Conservation (phyloP, 2,113 vertebrate species). For the Aphyosemion australe region DNA sequence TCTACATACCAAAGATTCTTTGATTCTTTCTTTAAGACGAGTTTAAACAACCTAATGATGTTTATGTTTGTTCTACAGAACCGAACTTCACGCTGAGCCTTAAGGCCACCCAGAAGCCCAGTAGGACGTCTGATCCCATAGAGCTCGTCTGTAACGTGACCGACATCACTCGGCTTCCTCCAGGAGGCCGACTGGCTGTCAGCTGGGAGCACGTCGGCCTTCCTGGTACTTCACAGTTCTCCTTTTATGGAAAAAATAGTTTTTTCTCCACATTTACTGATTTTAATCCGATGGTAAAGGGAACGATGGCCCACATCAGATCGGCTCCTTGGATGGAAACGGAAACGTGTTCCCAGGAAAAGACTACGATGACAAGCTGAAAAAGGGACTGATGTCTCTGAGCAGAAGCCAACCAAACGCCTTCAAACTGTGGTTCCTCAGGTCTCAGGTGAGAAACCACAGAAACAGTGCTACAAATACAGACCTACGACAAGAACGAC, state of each 20-base stretch:
- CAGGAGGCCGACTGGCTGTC: slow-evolving; percentile 76
- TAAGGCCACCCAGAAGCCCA: slow-evolving; percentile 75
- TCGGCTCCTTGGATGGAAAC: slow-evolving; percentile 83
- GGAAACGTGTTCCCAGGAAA: slow-evolving; percentile 81
- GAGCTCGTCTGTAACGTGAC: slow-evolving; percentile 85
- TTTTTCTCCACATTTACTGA: too few species aligned
- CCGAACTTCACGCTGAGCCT: slow-evolving; percentile 82
- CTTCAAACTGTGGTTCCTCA: slow-evolving; percentile 88
- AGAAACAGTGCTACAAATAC: too few species aligned
- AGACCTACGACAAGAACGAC: background rate
- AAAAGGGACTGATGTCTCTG: slow-evolving; percentile 82
- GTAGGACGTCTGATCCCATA: slow-evolving; percentile 83
- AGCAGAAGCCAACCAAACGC: slow-evolving; percentile 77
- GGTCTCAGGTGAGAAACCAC: slow-evolving; percentile 70
- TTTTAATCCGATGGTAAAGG: background rate
- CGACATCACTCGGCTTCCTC: slow-evolving; percentile 64
- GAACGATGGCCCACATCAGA: slow-evolving; percentile 42
- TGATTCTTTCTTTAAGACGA: background rate
- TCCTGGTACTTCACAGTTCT: slow-evolving; percentile 31
- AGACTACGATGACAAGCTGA: slow-evolving; percentile 77
- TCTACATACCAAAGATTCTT: too few species aligned
- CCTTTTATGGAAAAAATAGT: background rate
- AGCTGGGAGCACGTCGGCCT: slow-evolving; percentile 84
- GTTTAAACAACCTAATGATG: background rate
- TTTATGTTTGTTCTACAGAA: slow-evolving; percentile 65